Base-by-base conservation (phyloP, 2,113 vertebrate genomes). In the Danionella cerebrum region DNA sequence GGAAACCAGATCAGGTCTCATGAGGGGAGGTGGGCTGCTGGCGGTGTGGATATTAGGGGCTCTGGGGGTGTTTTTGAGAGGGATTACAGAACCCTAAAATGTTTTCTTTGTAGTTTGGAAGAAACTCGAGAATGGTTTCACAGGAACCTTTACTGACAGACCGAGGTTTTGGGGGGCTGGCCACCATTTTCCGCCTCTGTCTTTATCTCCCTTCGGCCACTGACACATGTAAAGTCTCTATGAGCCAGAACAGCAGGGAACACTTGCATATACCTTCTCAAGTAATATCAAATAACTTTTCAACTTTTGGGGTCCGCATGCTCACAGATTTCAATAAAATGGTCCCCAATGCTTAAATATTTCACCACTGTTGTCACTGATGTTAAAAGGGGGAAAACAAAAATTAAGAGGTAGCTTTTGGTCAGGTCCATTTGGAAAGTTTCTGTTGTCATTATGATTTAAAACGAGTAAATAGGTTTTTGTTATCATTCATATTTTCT, bases 81-180 rank as follows among this genome's bases (percentile, higher is more conserved):
- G 84, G 84, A 86, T 88, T 87, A 87, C 72, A 47, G 65, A 72
- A 73, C 69, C 74, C 75, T 82, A 84, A 88, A 87, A 86, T 88
- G 79, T 89, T 89, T 89, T 89, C 85, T 86, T 89, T 87, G 81
- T 82, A 76, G 81, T 76, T 44, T 77, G 74, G 76, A 84, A 71
- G 85, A 86, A 88, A 84, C 78, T 77, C 55, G 74, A 85, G 84
- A 84, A 84, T 82, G 73, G 71, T 77, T 78, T 79, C 73, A 66
- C 67, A 64, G 50, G 64, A 80, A 80, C 73, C 75, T 63, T 72
- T 67, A 25, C 25, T 68, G 57, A 55, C 36, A 16, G 19, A 39
- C 9, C 35, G 44, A 53, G 16, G 29, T 16, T 8, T 25, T 6
- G 50, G 41, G 45, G 52, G 53, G 9, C 18, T 39, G 62, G 52